Conservation (phyloP, 2,888 invertebrate species). For the Furcula furcula region DNA sequence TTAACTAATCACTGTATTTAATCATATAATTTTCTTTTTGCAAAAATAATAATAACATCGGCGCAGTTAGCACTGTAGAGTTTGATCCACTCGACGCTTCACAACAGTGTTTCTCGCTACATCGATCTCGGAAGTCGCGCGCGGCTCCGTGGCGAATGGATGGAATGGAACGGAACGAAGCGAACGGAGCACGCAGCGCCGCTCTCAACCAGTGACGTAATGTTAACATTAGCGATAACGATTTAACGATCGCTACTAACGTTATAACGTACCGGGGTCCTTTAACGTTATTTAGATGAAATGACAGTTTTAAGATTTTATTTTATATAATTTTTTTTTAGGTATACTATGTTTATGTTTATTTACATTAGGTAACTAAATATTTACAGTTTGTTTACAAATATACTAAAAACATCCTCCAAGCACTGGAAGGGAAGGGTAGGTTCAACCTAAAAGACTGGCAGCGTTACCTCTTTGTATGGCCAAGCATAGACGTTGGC, state of each 20-base stretch:
- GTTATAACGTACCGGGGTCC: not conserved
- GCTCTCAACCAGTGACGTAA: conserved; percentile 37
- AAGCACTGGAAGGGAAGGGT: no score
- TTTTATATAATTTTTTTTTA: no score
- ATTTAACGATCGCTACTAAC: conserved; percentile 5
- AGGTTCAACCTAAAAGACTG: no score
- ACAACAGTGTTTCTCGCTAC: conserved; percentile 58
- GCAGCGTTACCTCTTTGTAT: no score
- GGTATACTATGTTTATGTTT: no score
- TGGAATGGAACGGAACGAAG: conserved; percentile 46
- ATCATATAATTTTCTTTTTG: conserved; percentile 14
- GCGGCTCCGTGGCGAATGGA: conserved; percentile 46
- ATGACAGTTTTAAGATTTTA: no score
- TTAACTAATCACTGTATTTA: conserved; percentile 28
- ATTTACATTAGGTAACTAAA: no score
- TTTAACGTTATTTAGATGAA: no score
- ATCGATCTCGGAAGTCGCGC: conserved; percentile 54
- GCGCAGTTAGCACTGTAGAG: conserved; percentile 50
- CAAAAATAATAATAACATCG: conserved; percentile 52
- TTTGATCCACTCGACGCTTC: conserved; percentile 60
- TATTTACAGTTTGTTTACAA: not conserved
- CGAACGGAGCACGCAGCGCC: conserved; percentile 28
- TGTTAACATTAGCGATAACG: conserved; percentile 13
- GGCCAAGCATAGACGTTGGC: no score
- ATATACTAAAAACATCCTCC: no score